phyloP scores from a whole-genome alignment of 2,113 vertebrate genomes.

The Struthidea cinerea region DNA sequence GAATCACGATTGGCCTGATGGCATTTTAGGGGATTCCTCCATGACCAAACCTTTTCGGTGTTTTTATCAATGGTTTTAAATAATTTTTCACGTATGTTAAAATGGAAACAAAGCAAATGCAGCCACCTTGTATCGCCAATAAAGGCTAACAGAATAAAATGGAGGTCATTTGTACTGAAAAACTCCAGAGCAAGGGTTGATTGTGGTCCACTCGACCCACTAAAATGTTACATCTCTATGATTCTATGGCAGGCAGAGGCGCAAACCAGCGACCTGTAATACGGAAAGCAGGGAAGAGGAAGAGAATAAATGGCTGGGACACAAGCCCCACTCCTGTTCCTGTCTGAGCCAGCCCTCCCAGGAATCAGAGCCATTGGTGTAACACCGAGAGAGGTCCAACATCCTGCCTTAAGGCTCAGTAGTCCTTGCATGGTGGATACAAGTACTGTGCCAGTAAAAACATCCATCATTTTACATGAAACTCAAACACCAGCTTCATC shows the following conservation, averaged over 20 bases:
- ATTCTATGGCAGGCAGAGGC: background rate
- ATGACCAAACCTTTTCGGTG: background rate
- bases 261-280: background rate
- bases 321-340: background rate
- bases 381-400: background rate
- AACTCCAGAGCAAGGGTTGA: background rate
- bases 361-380: background rate
- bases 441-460: slow-evolving; percentile 8
- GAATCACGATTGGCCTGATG: background rate
- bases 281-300: background rate
- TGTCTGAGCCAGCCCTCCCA: background rate
- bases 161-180: background rate
- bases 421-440: background rate
- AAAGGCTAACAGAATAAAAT: background rate
- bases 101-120: background rate
- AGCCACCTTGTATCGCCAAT: background rate
- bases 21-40: background rate
- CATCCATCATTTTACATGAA: background rate
- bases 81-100: background rate
- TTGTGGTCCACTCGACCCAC: background rate
- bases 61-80: background rate
- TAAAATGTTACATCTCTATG: background rate
- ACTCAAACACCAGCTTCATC: background rate
- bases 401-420: background rate
- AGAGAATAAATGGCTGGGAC: background rate